A percentile compares a stretch with the other conserved stretches of the same genome.
phyloP scores from a whole-genome alignment of 2,797 vertebrate species.

The Carapus acus region DNA sequence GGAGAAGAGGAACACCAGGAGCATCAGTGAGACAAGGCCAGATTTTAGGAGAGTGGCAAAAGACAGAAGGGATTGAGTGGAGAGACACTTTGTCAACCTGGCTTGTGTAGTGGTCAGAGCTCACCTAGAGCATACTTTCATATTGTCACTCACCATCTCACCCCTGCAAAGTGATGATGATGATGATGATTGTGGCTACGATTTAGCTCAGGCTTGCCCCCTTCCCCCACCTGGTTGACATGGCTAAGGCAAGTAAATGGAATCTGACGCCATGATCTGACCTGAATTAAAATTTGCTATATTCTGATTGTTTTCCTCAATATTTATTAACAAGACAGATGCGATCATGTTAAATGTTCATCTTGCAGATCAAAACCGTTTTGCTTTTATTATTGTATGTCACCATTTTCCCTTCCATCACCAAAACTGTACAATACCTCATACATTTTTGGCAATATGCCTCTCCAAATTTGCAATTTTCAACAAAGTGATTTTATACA shows the following conservation, averaged over 20 bases:
- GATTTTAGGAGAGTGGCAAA: constrained; percentile 30
- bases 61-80: constrained; percentile 16
- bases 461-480: no score
- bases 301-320: constrained; percentile 24
- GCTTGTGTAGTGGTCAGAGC: constrained; percentile 30
- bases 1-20: constrained; percentile 42
- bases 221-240: constrained; percentile 26
- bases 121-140: constrained; percentile 32
- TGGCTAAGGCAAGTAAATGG: constrained; percentile 31
- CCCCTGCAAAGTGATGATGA: no score
- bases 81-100: constrained; percentile 14
- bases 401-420: constrained; percentile 6
- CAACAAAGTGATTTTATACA: no score
- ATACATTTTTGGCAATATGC: no score
- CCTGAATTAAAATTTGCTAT: constrained; percentile 21
- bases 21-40: constrained; percentile 48
- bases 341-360: constrained; percentile 21
- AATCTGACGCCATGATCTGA: constrained; percentile 40
- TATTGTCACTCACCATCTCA: constrained; percentile 14
- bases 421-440: no score
- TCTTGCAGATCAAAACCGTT: constrained; percentile 10
- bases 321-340: constrained; percentile 17
- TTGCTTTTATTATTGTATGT: constrained; percentile 35
- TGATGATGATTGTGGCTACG: no score
- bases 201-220: no score